phyloP scores from a whole-genome alignment of 1,140 invertebrate species.

The Lethrus apterus region DNA sequence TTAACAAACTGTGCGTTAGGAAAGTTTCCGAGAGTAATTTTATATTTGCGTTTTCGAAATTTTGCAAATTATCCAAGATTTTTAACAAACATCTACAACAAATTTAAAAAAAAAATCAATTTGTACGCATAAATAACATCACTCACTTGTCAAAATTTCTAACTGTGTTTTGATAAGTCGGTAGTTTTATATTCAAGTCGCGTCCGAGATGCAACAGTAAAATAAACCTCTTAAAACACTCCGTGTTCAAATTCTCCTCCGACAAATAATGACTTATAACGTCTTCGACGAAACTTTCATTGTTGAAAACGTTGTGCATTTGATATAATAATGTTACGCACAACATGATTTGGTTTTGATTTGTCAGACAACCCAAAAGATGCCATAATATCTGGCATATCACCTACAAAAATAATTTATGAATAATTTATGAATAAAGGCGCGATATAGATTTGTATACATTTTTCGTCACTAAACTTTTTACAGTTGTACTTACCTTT shows the following conservation, averaged over 20 bases:
- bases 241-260: conserved; percentile 46
- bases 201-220: conserved; percentile 74
- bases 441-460: too few species aligned
- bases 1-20: conserved; percentile 63
- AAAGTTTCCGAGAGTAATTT: conserved; percentile 65
- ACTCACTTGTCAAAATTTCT: conserved; percentile 51
- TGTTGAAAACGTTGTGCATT: conserved; percentile 60
- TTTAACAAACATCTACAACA: conserved; percentile 60
- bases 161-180: conserved; percentile 27
- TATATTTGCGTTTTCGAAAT: conserved; percentile 58
- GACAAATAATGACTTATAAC: conserved; percentile 54
- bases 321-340: conserved; percentile 64
- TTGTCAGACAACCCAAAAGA: conserved; percentile 52
- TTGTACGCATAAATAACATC: background rate
- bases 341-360: conserved; percentile 52
- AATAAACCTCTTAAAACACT: conserved; percentile 67
- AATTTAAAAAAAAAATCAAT: conserved; percentile 4
- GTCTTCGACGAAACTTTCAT: conserved; percentile 55
- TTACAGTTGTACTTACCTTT: conserved; percentile 35
- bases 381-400: conserved; percentile 62
- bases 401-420: conserved; percentile 41
- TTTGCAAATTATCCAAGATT: conserved; percentile 69
- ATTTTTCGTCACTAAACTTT: too few species aligned
- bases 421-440: background rate
- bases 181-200: conserved; percentile 50